Evolutionary conservation across 1,140 invertebrate species (phyloP), one percentile per base, ranked within the genome.

Genomic region (Stratiolaelaps scimitus): DNA sequence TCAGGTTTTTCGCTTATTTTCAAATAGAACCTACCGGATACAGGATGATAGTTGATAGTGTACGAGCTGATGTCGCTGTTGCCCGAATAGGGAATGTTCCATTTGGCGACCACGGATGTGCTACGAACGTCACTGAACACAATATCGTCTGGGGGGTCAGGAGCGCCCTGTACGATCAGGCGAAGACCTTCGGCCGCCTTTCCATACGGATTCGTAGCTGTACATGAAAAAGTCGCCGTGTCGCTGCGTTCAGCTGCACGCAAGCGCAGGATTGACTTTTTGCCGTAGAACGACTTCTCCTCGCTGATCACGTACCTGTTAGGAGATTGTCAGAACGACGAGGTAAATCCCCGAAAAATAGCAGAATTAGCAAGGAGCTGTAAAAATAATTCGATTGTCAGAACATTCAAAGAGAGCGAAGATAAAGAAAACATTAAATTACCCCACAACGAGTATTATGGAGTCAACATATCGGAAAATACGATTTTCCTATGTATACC

Each of bases 191-290:
- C 28, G 7, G 73, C 72, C 20, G 66, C 43, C 40, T 71, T 69
- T 1, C 77, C 77, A 56, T 74, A 71, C 4, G 69, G 66, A 66
- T 79, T 79, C 13, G 70, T 70, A 0, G 74, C 75, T 0, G 70
- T 69, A 68, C 78, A 79, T 0, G 75, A 75, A 69, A 76, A 79
- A 26, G 75, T 73, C 26, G 73, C 76, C 2, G 75, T 74, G 67
- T 79, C 78, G 29, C 68, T 68, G 1, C 71, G 68, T 13, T 30
- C 43, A 1, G 53, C 53, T 15, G 53, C 53, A 15, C 53, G 53
- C 15, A 60, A 29, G 17, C 53, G 53, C 15, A 60, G 53, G 26
- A 60, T 34, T 34, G 53, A 60, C 53, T 60, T 60, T 34, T 60
- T 60, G 15, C 53, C 53, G 53, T 60, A 60, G 53, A 60, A 60